phyloP scores from a whole-genome alignment of 2,888 invertebrate genomes.

The Drosophila limbata region DNA sequence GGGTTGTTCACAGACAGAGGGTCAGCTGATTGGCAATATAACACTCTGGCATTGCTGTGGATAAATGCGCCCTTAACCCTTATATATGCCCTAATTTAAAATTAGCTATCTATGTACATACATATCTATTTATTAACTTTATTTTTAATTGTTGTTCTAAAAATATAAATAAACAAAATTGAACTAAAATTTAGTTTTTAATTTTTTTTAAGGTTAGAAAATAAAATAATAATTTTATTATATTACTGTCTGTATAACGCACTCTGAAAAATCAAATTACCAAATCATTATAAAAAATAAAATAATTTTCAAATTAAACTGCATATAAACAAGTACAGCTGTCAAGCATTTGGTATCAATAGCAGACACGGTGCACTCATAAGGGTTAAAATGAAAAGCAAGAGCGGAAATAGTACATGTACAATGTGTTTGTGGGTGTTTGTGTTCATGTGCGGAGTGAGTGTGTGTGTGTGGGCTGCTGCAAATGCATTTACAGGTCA shows the following conservation, averaged over 20 bases:
- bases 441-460: background rate
- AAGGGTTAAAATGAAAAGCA: slow-evolving; percentile 19
- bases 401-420: background rate
- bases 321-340: background rate
- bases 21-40: slow-evolving; percentile 69
- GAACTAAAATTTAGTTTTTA: too few relatives aligned
- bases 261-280: too few relatives aligned
- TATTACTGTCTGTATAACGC: too few relatives aligned
- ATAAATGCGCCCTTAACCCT: slow-evolving; percentile 37
- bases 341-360: background rate
- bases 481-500: slow-evolving; percentile 20
- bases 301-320: background rate
- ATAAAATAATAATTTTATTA: background rate
- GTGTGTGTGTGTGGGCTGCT: background rate
- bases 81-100: background rate
- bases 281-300: background rate
- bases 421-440: background rate
- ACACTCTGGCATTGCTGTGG: slow-evolving; percentile 38
- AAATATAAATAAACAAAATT: too few relatives aligned
- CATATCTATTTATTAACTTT: background rate
- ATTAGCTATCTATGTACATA: background rate
- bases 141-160: background rate
- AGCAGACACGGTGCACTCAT: background rate
- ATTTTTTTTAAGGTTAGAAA: background rate
- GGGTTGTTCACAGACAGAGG: slow-evolving; percentile 23